phyloP scores from a whole-genome alignment of 2,888 invertebrate genomes.

The Polydrusus cervinus region DNA sequence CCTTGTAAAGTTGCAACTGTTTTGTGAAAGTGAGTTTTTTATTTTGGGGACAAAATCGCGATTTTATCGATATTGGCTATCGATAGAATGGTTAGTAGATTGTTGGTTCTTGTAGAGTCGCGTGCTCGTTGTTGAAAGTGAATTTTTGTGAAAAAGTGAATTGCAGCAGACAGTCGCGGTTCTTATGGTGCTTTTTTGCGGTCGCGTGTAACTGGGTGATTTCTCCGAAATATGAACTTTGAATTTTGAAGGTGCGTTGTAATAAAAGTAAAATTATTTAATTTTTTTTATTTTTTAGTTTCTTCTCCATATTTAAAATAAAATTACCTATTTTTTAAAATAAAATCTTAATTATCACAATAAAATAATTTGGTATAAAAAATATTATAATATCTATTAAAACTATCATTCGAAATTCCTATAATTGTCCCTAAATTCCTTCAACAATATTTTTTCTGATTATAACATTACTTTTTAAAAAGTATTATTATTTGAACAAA shows the following conservation, averaged over 20 bases:
- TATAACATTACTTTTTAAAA: no score
- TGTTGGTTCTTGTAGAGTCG: conserved; percentile 12
- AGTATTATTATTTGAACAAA: no score
- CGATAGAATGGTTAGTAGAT: conserved; percentile 29
- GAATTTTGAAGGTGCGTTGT: conserved; percentile 6
- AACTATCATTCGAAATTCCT: no score
- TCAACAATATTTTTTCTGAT: no score
- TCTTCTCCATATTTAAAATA: no score
- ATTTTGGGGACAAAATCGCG: conserved; percentile 46
- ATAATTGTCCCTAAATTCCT: no score
- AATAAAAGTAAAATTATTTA: neutral
- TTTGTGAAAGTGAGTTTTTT: conserved; percentile 51
- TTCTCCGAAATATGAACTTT: neutral
- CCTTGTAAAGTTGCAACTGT: conserved; percentile 46
- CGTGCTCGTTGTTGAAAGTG: conserved; percentile 10
- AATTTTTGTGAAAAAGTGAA: conserved; percentile 8
- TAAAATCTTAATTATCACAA: no score
- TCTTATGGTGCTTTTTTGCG: neutral
- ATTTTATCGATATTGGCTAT: conserved; percentile 23
- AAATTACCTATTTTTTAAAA: no score
- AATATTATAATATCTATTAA: no score
- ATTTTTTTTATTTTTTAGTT: neutral
- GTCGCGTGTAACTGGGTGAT: neutral
- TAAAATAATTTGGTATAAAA: no score
- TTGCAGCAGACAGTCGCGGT: neutral